Evolutionary conservation across 2,113 vertebrate genomes (phyloP).

Genomic region (Laterallus jamaicensis): DNA sequence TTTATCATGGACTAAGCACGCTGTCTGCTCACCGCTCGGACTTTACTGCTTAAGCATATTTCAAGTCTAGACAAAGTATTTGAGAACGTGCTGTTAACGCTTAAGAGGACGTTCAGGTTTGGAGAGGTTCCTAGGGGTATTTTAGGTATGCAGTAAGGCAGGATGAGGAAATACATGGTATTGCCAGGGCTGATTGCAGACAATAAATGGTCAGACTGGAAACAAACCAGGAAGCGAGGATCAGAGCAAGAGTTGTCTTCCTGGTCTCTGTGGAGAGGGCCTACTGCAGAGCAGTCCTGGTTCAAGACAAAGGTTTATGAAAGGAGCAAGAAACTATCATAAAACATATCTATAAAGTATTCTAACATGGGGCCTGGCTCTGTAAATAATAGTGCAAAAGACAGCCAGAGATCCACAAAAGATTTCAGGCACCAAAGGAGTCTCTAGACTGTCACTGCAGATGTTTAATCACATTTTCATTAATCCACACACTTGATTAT

Average conservation of each 20-base stretch:
- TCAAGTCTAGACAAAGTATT: constrained; percentile 22
- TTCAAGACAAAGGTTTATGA: neutral
- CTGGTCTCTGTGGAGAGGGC: neutral
- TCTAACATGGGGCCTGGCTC: neutral
- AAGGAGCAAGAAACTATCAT: neutral
- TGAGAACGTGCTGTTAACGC: rapidly evolving
- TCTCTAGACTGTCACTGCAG: neutral
- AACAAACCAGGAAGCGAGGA: neutral
- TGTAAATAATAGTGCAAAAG: neutral
- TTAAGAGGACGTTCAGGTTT: neutral
- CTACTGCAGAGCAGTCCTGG: neutral
- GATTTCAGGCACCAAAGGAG: neutral
- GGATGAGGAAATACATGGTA: neutral
- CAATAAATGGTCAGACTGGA: neutral
- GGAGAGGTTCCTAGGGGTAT: neutral
- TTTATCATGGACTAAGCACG: rapidly evolving
- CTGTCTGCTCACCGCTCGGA: neutral
- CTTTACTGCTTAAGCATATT: neutral
- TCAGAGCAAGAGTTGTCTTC: neutral
- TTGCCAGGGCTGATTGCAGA: neutral
- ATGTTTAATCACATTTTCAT: neutral
- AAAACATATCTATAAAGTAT: neutral
- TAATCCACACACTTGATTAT: neutral
- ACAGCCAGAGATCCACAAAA: neutral
- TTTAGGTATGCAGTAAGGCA: neutral